Conservation (phyloP, 1,140 invertebrate species). For the Sycophila sp. region DNA sequence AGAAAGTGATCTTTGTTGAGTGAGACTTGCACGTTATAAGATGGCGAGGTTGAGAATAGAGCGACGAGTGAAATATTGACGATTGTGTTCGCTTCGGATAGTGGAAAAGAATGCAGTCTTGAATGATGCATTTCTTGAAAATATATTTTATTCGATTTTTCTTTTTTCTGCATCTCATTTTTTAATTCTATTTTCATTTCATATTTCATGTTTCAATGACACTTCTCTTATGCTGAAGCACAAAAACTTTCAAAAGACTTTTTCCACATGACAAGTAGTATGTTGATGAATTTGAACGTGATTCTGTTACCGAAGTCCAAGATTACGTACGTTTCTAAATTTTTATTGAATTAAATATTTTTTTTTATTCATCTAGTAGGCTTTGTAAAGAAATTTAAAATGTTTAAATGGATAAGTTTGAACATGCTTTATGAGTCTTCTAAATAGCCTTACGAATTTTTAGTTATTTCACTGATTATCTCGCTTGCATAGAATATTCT, state of each 20-base stretch:
- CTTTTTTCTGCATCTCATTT: background rate
- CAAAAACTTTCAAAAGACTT: slow-evolving; percentile 32
- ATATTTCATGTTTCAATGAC: background rate
- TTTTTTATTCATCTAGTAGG: slow-evolving; percentile 9
- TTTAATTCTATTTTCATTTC: slow-evolving; percentile 1
- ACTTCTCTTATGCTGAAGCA: background rate
- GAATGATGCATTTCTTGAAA: slow-evolving; percentile 35
- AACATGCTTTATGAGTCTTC: no score
- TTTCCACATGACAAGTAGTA: slow-evolving; percentile 32
- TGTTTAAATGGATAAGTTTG: no score
- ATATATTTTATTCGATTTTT: slow-evolving; percentile 13
- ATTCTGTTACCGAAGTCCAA: background rate
- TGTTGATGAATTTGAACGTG: slow-evolving; percentile 10
- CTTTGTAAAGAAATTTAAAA: no score
- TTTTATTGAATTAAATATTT: background rate
- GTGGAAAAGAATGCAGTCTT: slow-evolving; percentile 1
- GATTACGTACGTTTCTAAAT: background rate
- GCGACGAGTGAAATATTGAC: slow-evolving; percentile 14
- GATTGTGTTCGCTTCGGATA: slow-evolving; percentile 10
- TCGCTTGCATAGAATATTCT: slow-evolving; percentile 14
- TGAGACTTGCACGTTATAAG: background rate
- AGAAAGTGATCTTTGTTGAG: slow-evolving; percentile 26
- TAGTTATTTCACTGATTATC: slow-evolving; percentile 17
- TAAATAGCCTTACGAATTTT: no score
- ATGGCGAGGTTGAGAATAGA: slow-evolving; percentile 14